Evolutionary conservation across 2,797 vertebrate species (phyloP).

Genomic region (Cirrhinus mrigala): DNA sequence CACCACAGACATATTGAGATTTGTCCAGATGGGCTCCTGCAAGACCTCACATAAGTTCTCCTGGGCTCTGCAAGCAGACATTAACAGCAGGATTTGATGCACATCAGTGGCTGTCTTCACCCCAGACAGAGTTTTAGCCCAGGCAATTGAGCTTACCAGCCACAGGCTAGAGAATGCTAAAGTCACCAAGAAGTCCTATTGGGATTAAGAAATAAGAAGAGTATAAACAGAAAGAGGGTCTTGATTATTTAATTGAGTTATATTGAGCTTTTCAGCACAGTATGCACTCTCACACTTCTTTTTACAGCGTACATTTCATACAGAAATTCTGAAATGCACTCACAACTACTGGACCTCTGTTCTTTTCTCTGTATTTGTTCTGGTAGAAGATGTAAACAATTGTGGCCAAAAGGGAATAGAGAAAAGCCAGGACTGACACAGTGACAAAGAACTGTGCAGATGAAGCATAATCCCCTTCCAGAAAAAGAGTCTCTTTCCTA

Average conservation of each 20-base stretch:
- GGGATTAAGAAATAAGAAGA: background rate
- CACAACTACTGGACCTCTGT: constrained; percentile 95
- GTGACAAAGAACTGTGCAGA: constrained; percentile 93
- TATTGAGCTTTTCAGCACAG: background rate
- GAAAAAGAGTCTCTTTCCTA: constrained; percentile 85
- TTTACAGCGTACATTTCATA: background rate
- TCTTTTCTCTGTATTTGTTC: constrained; percentile 97
- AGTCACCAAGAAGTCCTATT: constrained; percentile 94
- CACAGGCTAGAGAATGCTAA: constrained; percentile 93
- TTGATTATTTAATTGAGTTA: background rate
- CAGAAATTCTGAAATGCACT: constrained; percentile 71
- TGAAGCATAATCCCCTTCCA: constrained; percentile 90
- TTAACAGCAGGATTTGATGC: constrained; percentile 87
- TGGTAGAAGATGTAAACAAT: constrained; percentile 98
- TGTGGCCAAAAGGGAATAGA: constrained; percentile 94
- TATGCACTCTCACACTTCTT: background rate
- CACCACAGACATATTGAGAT: constrained; percentile 93
- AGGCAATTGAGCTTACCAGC: constrained; percentile 92
- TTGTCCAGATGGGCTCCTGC: constrained; percentile 90
- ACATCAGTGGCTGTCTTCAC: constrained; percentile 91
- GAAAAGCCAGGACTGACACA: constrained; percentile 93
- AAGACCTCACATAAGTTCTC: constrained; percentile 88
- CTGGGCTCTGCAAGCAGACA: constrained; percentile 92
- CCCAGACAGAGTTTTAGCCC: constrained; percentile 94
- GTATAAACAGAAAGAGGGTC: background rate